Base-by-base conservation (phyloP, 2,797 vertebrate genomes). In the Ambastaia sidthimunki region DNA sequence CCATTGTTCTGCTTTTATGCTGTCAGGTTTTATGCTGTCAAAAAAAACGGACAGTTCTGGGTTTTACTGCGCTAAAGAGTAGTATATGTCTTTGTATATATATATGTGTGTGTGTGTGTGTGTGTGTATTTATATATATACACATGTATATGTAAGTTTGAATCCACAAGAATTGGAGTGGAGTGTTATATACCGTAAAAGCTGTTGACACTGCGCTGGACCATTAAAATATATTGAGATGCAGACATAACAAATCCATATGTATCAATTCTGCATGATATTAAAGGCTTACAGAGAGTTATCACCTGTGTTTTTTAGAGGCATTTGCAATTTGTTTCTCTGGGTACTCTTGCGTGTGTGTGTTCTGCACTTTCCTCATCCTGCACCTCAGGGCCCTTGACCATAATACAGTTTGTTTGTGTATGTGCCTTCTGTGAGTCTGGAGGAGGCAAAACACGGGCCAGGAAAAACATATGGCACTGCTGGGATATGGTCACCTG, bases 391-490 rank as follows among this genome's bases (percentile, higher is more conserved):
- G 90, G 92, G 90, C 90, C 89, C 89, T 88, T 91, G 91, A 92
- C 90, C 91, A 88, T 82, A 82, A 80, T 84, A 76, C 74, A 70
- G 85, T 88, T 86, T 88, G 84, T 93, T 92, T 92, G 88, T 88
- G 86, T 88, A 83, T 34, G 80, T 85, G 73, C 89, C 91, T 90
- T 91, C 88, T 85, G 91, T 87, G 87, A 86, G 89, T 91, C 89
- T 83, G 31, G 87, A 84, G 90, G 87, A 88, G 87, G 84, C 69
- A 31, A 86, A 85, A 67, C 71, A 73, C 55, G 80, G 85, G 91
- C 93, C 94, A 93, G 89, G 85, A 90, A 89, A 89, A 93, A 84
- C 93, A 94, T 93, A 94, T 90, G 92, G 93, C 80, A 85, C 90
- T 86, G 86, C 82, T 87, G 90, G 91, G 91, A 90, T 81, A 62